A percentile compares a stretch with the other conserved stretches of the same genome.
phyloP scores from a whole-genome alignment of 2,888 invertebrate genomes.

The Ophioninae sp. region DNA sequence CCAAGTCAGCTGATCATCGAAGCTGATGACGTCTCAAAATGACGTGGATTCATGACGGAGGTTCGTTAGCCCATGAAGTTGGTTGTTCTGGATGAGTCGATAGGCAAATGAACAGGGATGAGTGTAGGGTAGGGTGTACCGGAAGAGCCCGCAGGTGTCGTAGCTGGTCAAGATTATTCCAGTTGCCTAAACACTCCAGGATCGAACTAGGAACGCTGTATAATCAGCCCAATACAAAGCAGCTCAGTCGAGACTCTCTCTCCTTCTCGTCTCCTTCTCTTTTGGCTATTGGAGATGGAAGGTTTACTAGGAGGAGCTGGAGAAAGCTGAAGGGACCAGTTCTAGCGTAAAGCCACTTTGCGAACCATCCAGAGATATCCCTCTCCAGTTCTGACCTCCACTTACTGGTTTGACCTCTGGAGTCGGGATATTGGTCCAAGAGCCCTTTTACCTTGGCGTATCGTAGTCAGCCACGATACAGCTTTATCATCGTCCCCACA shows the following conservation, averaged over 20 bases:
- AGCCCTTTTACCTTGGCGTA: slow-evolving; percentile 15
- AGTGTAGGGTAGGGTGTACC: background rate
- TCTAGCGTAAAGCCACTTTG: slow-evolving; percentile 45
- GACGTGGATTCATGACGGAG: too few relatives aligned
- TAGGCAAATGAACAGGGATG: background rate
- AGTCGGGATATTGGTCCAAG: slow-evolving; percentile 34
- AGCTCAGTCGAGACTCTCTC: slow-evolving; percentile 68
- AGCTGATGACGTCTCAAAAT: too few relatives aligned
- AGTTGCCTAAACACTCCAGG: background rate
- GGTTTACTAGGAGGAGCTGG: slow-evolving; percentile 1
- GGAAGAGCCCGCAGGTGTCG: slow-evolving; percentile 17
- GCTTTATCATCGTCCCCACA: slow-evolving; percentile 35
- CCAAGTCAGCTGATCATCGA: too few relatives aligned
- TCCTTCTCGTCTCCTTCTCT: background rate
- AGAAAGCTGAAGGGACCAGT: slow-evolving; percentile 8
- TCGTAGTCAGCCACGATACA: slow-evolving; percentile 29
- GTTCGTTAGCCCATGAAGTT: too few relatives aligned
- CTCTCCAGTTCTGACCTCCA: slow-evolving; percentile 33
- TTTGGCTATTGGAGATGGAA: background rate
- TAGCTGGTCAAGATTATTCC: slow-evolving; percentile 28
- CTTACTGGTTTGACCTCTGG: slow-evolving; percentile 37
- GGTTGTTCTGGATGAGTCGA: background rate
- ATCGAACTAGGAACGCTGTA: slow-evolving; percentile 64
- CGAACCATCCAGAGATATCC: slow-evolving; percentile 25
- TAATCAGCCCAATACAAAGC: slow-evolving; percentile 75